phyloP scores from a whole-genome alignment of 2,888 invertebrate species.

The Cantharis rufa region DNA sequence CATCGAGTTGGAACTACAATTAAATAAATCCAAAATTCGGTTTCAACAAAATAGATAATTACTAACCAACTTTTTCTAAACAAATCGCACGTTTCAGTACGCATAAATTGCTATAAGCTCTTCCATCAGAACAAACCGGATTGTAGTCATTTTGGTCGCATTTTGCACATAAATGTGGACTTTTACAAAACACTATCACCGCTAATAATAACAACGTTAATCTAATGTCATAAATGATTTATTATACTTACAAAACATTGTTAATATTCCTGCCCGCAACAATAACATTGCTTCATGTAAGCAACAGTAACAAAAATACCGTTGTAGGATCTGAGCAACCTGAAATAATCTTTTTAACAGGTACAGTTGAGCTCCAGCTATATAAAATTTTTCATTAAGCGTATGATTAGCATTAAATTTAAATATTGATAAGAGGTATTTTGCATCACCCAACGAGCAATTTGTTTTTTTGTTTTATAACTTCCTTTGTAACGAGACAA shows the following conservation, averaged over 20 bases:
- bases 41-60: neutral
- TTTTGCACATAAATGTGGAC: neutral
- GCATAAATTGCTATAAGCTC: constrained; percentile 17
- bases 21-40: neutral
- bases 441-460: neutral
- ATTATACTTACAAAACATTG: neutral
- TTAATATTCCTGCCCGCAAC: neutral
- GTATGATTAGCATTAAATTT: neutral
- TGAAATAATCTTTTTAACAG: neutral
- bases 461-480: neutral
- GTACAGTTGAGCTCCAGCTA: neutral
- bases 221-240: neutral
- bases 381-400: neutral
- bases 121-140: constrained; percentile 24
- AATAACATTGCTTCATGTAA: neutral
- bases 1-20: neutral
- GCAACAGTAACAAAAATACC: neutral
- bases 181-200: neutral
- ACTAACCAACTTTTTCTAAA: constrained; percentile 24
- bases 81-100: constrained; percentile 13
- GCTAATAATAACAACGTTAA: neutral
- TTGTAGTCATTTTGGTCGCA: constrained; percentile 26
- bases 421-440: neutral
- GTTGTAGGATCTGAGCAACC: neutral
- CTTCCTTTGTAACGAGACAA: neutral